Evolutionary conservation across 2,797 vertebrate genomes (phyloP), one percentile per base, ranked within the genome.

Genomic region (Apodemus agrarius): DNA sequence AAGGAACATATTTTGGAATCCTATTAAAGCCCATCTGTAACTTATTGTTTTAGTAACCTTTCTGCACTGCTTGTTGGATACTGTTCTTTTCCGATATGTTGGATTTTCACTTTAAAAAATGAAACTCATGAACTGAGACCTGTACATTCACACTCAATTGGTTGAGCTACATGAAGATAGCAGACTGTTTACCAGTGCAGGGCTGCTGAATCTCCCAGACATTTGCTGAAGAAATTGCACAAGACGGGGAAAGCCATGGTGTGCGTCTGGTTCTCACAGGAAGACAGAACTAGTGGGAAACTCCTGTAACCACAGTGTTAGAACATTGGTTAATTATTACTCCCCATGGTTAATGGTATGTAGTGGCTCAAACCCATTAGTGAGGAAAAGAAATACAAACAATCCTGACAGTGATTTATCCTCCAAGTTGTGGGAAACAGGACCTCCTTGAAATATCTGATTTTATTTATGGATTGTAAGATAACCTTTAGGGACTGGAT

Each of bases 311-410:
- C 81, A 24, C 59, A 74, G 3, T 74, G 9, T 80, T 63, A 84
- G 86, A 92, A 16, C 29, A 14, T 0, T 54, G 81, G 93, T 78
- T 97, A 97, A 95, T 97, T 94, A 89, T 97, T 96, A 91, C 31
- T 92, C 91, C 46, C 6, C 12, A n/a, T 43, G 93, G 49, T 97
- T 94, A 94, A 88, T 86, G 82, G 90, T 75, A 43, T 97, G 49
- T 69, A 40, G 26, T 79, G 14, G 4, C 16, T 93, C 29, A 96
- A 93, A 69, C 7, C 34, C 93, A n/a, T 91, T 74, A 94, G 16
- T 54, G 22, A 94, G 63, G 29, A 46, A 90, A 88, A 86, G 37
- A 34, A 96, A 78, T 81, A 94, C 52, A 96, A 93, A 91, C 74
- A 91, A 88, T 74, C 3, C 34, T 7, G 40, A 37, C 31, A 92